Evolutionary conservation across 2,888 invertebrate genomes (phyloP).

Genomic region (Agonopterix heracliana): DNA sequence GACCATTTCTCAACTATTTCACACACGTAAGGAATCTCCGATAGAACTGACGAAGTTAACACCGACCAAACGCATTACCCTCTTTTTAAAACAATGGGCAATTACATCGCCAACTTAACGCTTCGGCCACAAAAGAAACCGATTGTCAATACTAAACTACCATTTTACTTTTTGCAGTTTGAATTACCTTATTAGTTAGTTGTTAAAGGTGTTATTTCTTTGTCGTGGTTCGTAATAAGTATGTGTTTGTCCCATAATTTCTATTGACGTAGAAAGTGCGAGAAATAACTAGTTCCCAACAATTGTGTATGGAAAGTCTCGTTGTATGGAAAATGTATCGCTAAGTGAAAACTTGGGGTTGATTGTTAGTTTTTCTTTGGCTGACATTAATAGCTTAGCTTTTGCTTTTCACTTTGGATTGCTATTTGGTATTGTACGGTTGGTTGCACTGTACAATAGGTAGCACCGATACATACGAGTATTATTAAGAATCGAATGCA

Average conservation of each 20-base stretch:
- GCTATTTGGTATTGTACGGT: neutral
- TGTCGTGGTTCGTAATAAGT: neutral
- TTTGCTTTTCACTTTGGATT: slow-evolving; percentile 13
- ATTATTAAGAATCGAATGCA: too few species aligned
- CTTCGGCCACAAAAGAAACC: slow-evolving; percentile 41
- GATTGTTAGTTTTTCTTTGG: slow-evolving; percentile 16
- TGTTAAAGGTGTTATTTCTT: neutral
- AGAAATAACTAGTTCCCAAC: slow-evolving; percentile 45
- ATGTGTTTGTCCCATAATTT: slow-evolving; percentile 23
- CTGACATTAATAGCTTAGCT: too few species aligned
- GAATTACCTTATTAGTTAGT: slow-evolving; percentile 6
- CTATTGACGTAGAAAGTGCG: slow-evolving; percentile 49
- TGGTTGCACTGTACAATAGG: neutral
- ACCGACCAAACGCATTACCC: slow-evolving; percentile 19
- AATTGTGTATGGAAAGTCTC: slow-evolving; percentile 51
- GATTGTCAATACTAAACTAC: slow-evolving; percentile 32
- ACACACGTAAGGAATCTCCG: neutral
- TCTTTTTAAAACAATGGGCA: slow-evolving; percentile 34
- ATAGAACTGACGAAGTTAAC: neutral
- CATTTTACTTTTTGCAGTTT: slow-evolving; percentile 11
- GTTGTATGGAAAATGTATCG: slow-evolving; percentile 42
- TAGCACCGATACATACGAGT: too few species aligned
- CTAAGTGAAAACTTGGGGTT: slow-evolving; percentile 39
- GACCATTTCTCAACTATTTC: too few species aligned
- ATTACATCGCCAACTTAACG: slow-evolving; percentile 30